Percentiles rank a stretch among this genome's conserved stretches.
These are phyloP conservation scores for Dryococelus australis DNA, from an alignment of 2,888 invertebrate genomes.

Conservation along the genomic window DNA sequence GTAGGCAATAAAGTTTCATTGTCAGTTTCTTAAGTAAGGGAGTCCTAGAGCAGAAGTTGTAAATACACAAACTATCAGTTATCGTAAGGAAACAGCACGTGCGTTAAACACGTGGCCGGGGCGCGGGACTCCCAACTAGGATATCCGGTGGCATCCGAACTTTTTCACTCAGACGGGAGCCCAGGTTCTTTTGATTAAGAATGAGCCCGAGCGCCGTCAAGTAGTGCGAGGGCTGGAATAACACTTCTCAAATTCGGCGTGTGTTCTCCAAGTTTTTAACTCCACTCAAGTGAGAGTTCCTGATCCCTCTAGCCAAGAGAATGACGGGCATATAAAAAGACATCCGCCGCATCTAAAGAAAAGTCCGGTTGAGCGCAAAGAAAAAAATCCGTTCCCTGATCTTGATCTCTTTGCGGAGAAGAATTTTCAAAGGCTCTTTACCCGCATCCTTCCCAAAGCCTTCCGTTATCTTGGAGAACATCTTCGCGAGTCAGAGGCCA, in stretches of 20 bases:
- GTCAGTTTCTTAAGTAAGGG: no score
- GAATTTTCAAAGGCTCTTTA: not conserved
- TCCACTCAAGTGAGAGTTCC: not conserved
- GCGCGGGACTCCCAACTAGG: no score
- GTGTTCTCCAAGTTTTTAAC: not conserved
- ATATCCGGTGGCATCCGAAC: no score
- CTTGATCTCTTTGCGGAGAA: not conserved
- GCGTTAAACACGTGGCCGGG: no score
- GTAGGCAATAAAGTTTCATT: no score
- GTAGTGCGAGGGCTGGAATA: not conserved
- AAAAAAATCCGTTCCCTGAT: not conserved
- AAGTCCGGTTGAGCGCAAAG: not conserved
- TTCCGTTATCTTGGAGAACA: not conserved
- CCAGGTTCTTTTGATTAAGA: not conserved
- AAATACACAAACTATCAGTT: no score
- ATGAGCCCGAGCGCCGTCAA: not conserved
- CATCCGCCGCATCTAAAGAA: not conserved
- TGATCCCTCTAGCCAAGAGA: not conserved
- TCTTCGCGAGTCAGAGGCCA: not conserved
- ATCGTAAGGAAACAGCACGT: no score
- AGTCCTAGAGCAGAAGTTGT: no score
- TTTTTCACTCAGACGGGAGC: not conserved
- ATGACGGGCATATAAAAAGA: constrained; percentile 8
- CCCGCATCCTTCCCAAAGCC: not conserved
- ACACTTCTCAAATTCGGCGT: constrained; percentile 7